These are phyloP conservation scores for Nothocercus julius DNA, from an alignment of 2,113 vertebrate genomes.

Conservation along the genomic window DNA sequence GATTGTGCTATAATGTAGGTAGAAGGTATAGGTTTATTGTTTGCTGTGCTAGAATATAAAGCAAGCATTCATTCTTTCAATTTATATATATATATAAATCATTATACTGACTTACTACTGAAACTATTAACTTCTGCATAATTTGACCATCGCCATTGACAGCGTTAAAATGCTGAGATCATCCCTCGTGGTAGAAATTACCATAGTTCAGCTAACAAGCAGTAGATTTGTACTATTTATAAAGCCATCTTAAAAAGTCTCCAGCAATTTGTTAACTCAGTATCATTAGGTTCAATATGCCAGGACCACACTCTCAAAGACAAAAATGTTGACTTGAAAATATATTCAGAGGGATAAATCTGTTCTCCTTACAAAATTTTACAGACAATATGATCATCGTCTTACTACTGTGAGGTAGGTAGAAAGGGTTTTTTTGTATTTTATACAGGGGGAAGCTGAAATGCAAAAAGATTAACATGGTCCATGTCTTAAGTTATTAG, in stretches of 20 bases:
- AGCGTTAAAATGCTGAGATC: not conserved
- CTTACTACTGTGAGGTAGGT: not conserved
- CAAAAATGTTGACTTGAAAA: not conserved
- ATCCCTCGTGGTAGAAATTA: not conserved
- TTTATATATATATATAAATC: not conserved
- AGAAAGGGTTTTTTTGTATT: not conserved
- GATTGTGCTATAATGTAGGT: not conserved
- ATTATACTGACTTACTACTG: not conserved
- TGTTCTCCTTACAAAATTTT: not conserved
- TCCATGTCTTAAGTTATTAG: not conserved
- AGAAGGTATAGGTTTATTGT: not conserved
- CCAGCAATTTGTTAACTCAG: not conserved
- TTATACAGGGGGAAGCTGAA: not conserved
- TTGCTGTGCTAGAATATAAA: not conserved
- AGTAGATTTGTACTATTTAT: not conserved
- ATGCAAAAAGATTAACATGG: not conserved
- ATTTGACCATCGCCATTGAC: not conserved
- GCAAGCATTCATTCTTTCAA: not conserved
- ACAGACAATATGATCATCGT: not conserved
- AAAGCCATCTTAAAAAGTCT: not conserved
- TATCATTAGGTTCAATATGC: not conserved
- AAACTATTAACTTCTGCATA: not conserved
- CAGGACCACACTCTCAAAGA: not conserved
- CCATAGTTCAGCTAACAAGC: not conserved
- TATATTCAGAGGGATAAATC: not conserved